phyloP scores from a whole-genome alignment of 2,113 vertebrate genomes.

The Carassius gibelio region DNA sequence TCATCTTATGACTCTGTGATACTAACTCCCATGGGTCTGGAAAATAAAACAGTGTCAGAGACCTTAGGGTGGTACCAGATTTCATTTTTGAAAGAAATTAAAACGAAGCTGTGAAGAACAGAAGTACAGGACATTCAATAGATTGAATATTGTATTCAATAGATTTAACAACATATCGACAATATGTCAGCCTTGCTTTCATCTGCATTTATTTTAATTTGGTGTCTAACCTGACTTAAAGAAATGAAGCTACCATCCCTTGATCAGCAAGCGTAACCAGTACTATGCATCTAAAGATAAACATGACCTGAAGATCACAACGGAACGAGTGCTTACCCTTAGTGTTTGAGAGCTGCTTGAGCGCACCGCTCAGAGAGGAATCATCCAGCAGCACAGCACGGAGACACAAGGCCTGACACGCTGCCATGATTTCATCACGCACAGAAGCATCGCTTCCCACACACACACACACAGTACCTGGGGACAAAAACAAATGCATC shows the following conservation, averaged over 20 bases:
- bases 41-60: slow-evolving; percentile 4
- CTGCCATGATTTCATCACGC: slow-evolving; percentile 74
- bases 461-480: slow-evolving; percentile 74
- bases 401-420: slow-evolving; percentile 53
- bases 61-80: background rate
- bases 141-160: too few relatives aligned
- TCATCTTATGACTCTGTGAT: slow-evolving; percentile 72
- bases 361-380: slow-evolving; percentile 36
- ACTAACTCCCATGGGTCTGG: slow-evolving; percentile 72
- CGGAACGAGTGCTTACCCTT: slow-evolving; percentile 53
- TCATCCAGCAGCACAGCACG: slow-evolving; percentile 52
- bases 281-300: background rate
- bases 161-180: too few relatives aligned
- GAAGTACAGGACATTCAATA: background rate
- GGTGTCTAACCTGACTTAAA: background rate
- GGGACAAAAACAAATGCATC: background rate
- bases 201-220: background rate
- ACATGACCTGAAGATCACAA: background rate
- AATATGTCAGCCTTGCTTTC: background rate
- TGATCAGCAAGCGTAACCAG: background rate
- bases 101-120: background rate
- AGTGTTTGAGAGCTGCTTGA: slow-evolving; percentile 41
- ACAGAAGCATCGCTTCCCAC: slow-evolving; percentile 73
- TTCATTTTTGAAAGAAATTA: background rate
- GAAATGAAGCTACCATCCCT: background rate